Conservation (phyloP, 1,140 invertebrate species). For the Dermatophagoides farinae region DNA sequence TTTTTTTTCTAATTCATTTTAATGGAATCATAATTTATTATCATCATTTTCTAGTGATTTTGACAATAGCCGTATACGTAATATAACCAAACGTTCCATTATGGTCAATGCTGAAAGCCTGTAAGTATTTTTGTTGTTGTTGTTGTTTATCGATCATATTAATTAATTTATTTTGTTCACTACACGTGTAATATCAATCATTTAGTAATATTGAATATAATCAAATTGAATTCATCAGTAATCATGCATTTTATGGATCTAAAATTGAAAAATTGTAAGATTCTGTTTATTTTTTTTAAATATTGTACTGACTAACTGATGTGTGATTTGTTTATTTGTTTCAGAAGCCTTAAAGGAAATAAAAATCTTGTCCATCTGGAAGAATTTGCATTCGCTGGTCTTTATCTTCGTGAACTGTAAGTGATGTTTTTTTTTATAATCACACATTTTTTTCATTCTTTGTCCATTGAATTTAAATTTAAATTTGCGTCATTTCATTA, state of each 20-base stretch:
- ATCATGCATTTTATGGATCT: constrained; percentile 40
- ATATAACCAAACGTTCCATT: constrained; percentile 30
- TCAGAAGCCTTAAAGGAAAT: constrained; percentile 45
- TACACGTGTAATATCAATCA: constrained; percentile 2
- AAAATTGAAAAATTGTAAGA: constrained; percentile 44
- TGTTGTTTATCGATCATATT: background rate
- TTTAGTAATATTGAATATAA: constrained; percentile 31
- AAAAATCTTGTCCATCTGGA: constrained; percentile 35
- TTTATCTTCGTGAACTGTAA: constrained; percentile 41
- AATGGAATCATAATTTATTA: constrained; percentile 7
- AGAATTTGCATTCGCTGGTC: constrained; percentile 40
- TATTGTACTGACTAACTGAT: constrained; percentile 1
- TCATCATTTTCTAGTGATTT: constrained; percentile 29
- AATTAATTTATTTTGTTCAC: background rate
- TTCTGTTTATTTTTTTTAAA: constrained; percentile 8
- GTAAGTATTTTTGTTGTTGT: constrained; percentile 27
- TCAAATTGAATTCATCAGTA: constrained; percentile 35
- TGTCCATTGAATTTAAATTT: no score
- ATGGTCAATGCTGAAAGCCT: constrained; percentile 34
- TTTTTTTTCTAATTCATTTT: constrained; percentile 4
- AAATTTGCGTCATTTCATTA: no score
- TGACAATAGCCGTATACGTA: constrained; percentile 34
- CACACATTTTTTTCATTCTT: no score
- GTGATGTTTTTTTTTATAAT: constrained; percentile 21
- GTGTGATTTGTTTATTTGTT: background rate